Evolutionary conservation across 1,140 invertebrate genomes (phyloP).

Genomic region (Geopemphigus sp.): DNA sequence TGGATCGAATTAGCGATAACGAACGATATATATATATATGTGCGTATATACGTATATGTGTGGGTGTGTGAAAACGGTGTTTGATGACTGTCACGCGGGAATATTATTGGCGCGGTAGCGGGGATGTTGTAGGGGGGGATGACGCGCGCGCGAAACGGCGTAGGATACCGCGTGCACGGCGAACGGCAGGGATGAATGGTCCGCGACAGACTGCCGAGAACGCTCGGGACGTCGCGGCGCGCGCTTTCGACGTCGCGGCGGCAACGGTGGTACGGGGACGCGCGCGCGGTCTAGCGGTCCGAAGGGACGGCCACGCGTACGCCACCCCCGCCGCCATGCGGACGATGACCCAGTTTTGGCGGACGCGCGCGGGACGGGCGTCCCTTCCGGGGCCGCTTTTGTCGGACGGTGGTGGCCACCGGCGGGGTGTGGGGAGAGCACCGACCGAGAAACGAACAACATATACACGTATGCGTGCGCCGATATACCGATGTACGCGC

Average conservation of each 20-base stretch:
- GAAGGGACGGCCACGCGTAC: background rate
- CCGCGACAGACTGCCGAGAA: constrained; percentile 39
- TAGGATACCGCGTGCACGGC: constrained; percentile 28
- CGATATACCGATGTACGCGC: background rate
- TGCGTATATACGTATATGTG: no score
- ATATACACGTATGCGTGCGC: background rate
- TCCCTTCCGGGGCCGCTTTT: background rate
- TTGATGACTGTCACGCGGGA: no score
- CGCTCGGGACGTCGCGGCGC: constrained; percentile 25
- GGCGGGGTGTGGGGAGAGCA: no score
- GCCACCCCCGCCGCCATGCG: background rate
- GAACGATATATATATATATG: no score
- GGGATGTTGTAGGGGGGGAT: no score
- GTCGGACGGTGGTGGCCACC: no score
- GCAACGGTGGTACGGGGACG: background rate
- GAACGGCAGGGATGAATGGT: constrained; percentile 47
- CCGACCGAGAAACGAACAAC: background rate
- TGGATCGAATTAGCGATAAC: no score
- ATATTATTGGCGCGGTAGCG: no score
- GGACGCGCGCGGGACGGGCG: background rate
- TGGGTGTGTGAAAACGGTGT: no score
- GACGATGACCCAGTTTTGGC: constrained; percentile 23
- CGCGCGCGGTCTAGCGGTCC: constrained; percentile 42
- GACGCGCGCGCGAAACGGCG: constrained; percentile 15
- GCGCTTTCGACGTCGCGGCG: background rate